phyloP scores from a whole-genome alignment of 1,140 invertebrate species.

The Drosophila aff. region DNA sequence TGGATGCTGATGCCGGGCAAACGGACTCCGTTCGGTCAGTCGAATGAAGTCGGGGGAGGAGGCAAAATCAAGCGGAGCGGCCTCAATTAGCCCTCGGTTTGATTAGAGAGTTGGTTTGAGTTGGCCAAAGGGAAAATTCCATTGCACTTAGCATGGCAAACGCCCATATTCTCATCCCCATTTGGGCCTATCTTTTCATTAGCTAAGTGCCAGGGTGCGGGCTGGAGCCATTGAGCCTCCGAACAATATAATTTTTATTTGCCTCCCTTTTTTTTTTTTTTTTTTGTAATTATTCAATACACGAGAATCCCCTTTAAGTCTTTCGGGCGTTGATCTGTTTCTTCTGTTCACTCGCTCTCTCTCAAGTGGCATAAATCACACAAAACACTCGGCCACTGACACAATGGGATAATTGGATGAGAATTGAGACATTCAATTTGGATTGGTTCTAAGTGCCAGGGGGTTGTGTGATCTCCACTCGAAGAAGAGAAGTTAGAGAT shows the following conservation, averaged over 20 bases:
- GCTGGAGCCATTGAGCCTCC: conserved; percentile 25
- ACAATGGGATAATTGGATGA: conserved; percentile 76
- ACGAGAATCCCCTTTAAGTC: conserved; percentile 6
- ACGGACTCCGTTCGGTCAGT: conserved; percentile 53
- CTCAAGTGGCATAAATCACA: conserved; percentile 80
- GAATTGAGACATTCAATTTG: conserved; percentile 69
- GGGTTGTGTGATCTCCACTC: conserved; percentile 12
- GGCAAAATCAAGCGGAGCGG: conserved; percentile 24
- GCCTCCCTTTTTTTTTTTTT: conserved; percentile 3
- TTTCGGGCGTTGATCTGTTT: conserved; percentile 64
- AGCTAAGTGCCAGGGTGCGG: conserved; percentile 63
- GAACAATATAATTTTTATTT: conserved; percentile 51
- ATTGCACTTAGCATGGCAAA: conserved; percentile 47
- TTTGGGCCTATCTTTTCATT: conserved; percentile 63
- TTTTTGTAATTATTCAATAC: conserved; percentile 58
- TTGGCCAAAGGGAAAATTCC: conserved; percentile 28
- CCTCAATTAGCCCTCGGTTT: conserved; percentile 58
- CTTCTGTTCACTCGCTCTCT: conserved; percentile 43
- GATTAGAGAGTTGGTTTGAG: conserved; percentile 38
- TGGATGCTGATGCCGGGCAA: conserved; percentile 26
- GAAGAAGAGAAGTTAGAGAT: not conserved
- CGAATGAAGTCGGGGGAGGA: conserved; percentile 8
- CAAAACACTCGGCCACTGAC: conserved; percentile 55
- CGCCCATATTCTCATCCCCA: conserved; percentile 2
- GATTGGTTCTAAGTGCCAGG: conserved; percentile 10